A percentile compares a stretch with the other conserved stretches of the same genome.
phyloP scores from a whole-genome alignment of 2,888 invertebrate genomes.

The Diarsia mendica region DNA sequence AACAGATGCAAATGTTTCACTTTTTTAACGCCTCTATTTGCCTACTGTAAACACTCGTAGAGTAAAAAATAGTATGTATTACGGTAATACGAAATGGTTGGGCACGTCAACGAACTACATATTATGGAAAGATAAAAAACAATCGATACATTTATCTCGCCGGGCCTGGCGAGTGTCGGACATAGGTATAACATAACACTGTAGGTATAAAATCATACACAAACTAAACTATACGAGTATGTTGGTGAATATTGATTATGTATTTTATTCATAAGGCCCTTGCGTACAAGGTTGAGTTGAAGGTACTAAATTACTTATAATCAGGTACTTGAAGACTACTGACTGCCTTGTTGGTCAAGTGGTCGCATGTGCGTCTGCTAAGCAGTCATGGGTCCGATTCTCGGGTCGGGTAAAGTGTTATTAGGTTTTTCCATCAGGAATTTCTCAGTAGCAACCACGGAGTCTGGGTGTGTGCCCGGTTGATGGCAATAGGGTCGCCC shows the following conservation, averaged over 20 bases:
- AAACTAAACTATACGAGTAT: background rate
- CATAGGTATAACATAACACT: too few relatives aligned
- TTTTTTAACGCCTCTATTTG: slow-evolving; percentile 11
- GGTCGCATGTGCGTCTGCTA: too few relatives aligned
- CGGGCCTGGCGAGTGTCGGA: background rate
- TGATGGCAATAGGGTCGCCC: too few relatives aligned
- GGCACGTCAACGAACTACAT: slow-evolving; percentile 26
- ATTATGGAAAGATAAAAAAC: background rate
- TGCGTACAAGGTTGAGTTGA: slow-evolving; percentile 4
- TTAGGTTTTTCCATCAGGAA: too few relatives aligned
- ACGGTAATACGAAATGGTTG: slow-evolving; percentile 5
- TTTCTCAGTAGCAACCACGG: too few relatives aligned
- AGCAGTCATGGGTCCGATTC: too few relatives aligned
- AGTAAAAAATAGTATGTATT: slow-evolving; percentile 33
- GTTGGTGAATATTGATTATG: background rate
- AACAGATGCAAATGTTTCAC: slow-evolving; percentile 27
- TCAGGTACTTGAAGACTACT: background rate
- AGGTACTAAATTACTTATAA: background rate
- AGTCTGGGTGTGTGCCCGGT: too few relatives aligned
- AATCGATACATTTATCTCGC: slow-evolving; percentile 10
- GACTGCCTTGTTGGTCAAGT: too few relatives aligned
- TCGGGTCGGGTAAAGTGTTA: too few relatives aligned
- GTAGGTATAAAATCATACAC: background rate
- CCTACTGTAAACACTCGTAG: background rate
- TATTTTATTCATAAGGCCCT: background rate